A percentile compares a stretch with the other conserved stretches of the same genome.
Conservation (phyloP, 2,797 vertebrate species). For the Dipus sagitta region DNA sequence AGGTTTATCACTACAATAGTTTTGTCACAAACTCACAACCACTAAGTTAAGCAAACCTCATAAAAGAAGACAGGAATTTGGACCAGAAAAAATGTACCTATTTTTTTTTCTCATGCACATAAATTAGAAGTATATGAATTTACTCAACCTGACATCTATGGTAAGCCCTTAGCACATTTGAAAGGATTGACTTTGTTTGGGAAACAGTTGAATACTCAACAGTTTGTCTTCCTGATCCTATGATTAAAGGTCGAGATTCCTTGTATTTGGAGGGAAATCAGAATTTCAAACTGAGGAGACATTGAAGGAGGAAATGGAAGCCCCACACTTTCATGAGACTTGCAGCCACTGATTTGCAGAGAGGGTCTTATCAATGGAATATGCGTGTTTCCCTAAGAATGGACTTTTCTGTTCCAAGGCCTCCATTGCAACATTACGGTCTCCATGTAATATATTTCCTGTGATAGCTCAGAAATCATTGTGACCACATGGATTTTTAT, state of each 20-base stretch:
- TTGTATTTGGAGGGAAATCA: neutral
- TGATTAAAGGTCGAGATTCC: neutral
- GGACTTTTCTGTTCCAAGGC: neutral
- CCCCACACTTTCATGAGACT: neutral
- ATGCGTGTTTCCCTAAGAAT: neutral
- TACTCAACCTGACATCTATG: constrained; percentile 7
- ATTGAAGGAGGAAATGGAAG: constrained; percentile 52
- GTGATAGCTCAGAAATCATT: constrained; percentile 56
- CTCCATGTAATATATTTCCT: constrained; percentile 63
- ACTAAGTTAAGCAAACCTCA: neutral
- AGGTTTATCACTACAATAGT: neutral
- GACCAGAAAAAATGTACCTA: neutral
- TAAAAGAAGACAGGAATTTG: constrained; percentile 51
- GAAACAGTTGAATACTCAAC: constrained; percentile 39
- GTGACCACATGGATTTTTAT: constrained; percentile 79
- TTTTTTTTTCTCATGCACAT: neutral
- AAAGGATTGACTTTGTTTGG: constrained; percentile 62
- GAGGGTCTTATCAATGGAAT: constrained; percentile 30
- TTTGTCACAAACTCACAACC: neutral
- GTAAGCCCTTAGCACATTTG: constrained; percentile 33
- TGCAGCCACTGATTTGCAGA: constrained; percentile 50
- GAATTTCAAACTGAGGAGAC: constrained; percentile 19
- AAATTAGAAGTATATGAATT: constrained; percentile 51
- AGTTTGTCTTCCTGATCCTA: constrained; percentile 47
- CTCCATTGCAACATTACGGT: constrained; percentile 41